Base-by-base conservation (phyloP, 35 echinoderm and acorn worm genomes). In the Eucidaris tribuloides region DNA sequence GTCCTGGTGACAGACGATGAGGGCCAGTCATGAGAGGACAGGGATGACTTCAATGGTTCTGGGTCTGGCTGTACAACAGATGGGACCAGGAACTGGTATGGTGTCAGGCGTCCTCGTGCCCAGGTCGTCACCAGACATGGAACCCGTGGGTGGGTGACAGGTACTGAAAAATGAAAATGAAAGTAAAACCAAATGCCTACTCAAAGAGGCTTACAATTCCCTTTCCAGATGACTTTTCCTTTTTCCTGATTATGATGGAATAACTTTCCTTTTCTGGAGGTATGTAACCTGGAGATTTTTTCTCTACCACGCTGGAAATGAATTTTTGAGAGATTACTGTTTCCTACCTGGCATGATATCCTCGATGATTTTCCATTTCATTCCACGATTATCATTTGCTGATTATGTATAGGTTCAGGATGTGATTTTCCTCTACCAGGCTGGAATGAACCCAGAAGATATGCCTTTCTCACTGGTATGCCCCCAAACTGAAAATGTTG, bases 201-300 rank as follows among this genome's bases (percentile, higher is more conserved):
- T 52, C 9, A 52, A 9, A 52, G n/a, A 52, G n/a, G 40, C 7
- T 74, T 74, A 25, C 68, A 33, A 7, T 74, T 74, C 23, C 68
- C 68, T 20, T 74, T 74, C 44, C 68, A 35, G 68, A 44, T 38
- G 68, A 74, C 44, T 44, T 74, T 74, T 40, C 68, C 29, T 74
- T 74, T 74, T 40, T 40, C 24, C 35, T 22, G 14, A 40, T 42
- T 44, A 74, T 74, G n/a, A n/a, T n/a, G n/a, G 9, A 40, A 74
- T 11, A 74, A 44, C 44, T 74, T 74, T 36, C 34, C 68, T 19
- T 74, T 74, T 23, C 68, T 40, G 24, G 35, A 38, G 9, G 37
- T 41, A 22, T 42, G 25, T 7, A 74, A n/a, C n/a, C n/a, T n/a
- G n/a, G n/a, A n/a, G n/a, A n/a, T n/a, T n/a, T n/a, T n/a, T n/a